A percentile compares a stretch with the other conserved stretches of the same genome.
phyloP scores from a whole-genome alignment of 2,797 vertebrate species.

The Enteromius trimaculatus region DNA sequence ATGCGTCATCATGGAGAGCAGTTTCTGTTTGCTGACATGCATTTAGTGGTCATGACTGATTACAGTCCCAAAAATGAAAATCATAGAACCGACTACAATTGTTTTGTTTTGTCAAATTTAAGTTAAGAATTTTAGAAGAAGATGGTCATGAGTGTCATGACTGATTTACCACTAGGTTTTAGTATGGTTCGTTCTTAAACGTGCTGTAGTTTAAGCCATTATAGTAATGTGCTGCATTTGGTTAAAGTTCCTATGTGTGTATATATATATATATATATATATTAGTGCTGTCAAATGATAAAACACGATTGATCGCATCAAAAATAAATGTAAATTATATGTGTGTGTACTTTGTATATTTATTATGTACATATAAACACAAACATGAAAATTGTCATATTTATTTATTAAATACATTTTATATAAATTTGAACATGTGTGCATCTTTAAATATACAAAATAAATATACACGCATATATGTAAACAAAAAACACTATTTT shows the following conservation, averaged over 20 bases:
- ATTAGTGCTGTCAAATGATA: too few relatives aligned
- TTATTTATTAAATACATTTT: too few relatives aligned
- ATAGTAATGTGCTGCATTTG: neutral
- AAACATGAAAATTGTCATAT: too few relatives aligned
- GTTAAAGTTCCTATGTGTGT: neutral
- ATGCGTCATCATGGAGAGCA: conserved; percentile 1
- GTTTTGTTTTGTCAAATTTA: neutral
- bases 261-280: too few relatives aligned
- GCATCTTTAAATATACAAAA: too few relatives aligned
- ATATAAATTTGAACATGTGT: too few relatives aligned
- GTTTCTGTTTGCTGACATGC: neutral
- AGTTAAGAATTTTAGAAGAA: neutral
- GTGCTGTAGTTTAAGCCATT: neutral
- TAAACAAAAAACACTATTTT: too few relatives aligned
- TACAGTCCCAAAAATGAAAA: neutral
- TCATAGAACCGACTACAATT: neutral
- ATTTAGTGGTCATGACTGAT: neutral
- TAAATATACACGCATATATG: too few relatives aligned
- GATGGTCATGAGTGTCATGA: conserved; percentile 1
- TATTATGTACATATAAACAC: too few relatives aligned
- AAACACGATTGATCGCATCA: too few relatives aligned
- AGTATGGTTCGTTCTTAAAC: neutral
- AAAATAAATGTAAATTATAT: too few relatives aligned
- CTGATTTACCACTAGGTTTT: neutral
- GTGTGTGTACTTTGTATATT: too few relatives aligned